Percentiles rank a stretch among this genome's conserved stretches.
These are phyloP conservation scores for Crocodylus rhombifer DNA, from an alignment of 2,797 vertebrate genomes.

Conservation along the genomic window DNA sequence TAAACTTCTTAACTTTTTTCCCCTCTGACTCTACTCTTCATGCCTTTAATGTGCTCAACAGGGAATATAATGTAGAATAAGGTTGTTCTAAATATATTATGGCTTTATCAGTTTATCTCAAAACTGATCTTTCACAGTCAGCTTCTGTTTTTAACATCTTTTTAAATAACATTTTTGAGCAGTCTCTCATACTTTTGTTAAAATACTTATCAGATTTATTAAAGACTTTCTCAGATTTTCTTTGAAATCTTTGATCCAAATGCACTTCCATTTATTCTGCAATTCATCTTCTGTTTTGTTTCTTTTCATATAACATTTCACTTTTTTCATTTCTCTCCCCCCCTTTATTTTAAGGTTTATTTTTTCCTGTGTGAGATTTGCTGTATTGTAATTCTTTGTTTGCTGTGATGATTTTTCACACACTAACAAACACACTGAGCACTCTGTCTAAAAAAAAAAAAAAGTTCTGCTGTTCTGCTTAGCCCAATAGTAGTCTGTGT, in stretches of 20 bases:
- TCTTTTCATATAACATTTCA: neutral
- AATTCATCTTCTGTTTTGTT: neutral
- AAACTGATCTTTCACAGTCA: neutral
- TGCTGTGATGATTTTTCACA: slow-evolving; percentile 34
- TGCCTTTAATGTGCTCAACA: neutral
- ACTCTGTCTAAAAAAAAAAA: slow-evolving; percentile 32
- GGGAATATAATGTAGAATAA: neutral
- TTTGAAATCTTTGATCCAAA: slow-evolving; percentile 33
- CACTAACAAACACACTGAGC: neutral
- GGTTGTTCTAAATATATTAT: neutral
- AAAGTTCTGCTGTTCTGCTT: neutral
- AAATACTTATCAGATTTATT: slow-evolving; percentile 1
- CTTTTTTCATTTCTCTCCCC: neutral
- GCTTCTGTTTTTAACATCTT: neutral
- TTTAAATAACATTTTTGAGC: neutral
- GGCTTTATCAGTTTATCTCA: neutral
- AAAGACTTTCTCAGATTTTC: neutral
- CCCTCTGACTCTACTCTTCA: neutral
- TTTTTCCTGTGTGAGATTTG: neutral
- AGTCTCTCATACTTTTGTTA: neutral
- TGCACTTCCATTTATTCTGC: neutral
- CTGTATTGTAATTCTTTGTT: neutral
- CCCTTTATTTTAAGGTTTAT: neutral
- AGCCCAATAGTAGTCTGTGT: neutral
- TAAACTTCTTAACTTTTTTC: neutral